Evolutionary conservation across 2,113 vertebrate genomes (phyloP), one percentile per base, ranked within the genome.

Genomic region (Limnothrissa miodon): DNA sequence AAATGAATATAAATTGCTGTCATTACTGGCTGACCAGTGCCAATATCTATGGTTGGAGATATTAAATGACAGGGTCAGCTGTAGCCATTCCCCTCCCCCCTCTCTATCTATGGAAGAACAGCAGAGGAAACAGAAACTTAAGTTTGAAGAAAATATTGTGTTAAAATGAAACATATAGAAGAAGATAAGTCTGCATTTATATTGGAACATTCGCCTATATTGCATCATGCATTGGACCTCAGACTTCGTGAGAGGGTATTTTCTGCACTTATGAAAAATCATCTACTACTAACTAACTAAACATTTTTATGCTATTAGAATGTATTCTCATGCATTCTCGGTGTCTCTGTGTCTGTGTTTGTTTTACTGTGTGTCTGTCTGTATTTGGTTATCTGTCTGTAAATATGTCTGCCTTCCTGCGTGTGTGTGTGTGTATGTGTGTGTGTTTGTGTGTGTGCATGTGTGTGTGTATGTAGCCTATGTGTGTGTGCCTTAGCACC

Each of bases 21-120:
- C 86, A 90, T 91, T 90, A 89, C 39, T 45, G 79, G 51, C 85
- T 48, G 56, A 90, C 86, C 44, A 51, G 89, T 91, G 91, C 89
- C 89, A 90, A 88, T 92, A 88, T 87, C n/a, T 85, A 86, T 33
- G 6, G 83, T 85, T 89, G 84, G 25, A 84, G 89, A 87, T 79
- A 78, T 81, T 39, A 45, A 78, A 44, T 81, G 78, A 39, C 48
- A 39, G 79, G 85, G 84, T 83, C 80, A 85, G 78, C 51, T 33
- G 29, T 70, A 11, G 25, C 29, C 62, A 70, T 70, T 13, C 15
- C 59, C 29, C 23, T 62, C 59, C 13, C n/a, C n/a, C n/a, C n/a
- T n/a, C n/a, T n/a, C n/a, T n/a, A n/a, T n/a, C n/a, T n/a, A n/a
- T n/a, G n/a, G n/a, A n/a, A n/a, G n/a, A n/a, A n/a, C n/a, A n/a